Conservation (phyloP, 2,888 invertebrate genomes). For the Pachymerium ferrugineum region DNA sequence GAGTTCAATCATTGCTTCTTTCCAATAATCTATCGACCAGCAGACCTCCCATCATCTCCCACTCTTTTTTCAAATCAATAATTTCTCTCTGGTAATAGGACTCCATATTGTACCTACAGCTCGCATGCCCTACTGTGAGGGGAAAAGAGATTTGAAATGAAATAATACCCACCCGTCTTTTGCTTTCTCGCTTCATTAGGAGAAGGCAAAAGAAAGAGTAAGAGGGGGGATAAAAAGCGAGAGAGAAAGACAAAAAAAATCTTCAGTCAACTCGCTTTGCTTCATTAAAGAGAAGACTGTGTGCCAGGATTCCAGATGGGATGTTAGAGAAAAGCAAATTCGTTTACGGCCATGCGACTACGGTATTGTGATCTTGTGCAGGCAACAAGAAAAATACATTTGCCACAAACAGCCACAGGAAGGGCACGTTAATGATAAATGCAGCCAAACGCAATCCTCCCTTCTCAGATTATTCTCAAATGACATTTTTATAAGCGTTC, state of each 20-base stretch:
- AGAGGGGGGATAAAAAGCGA: not conserved
- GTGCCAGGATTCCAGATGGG: conserved; percentile 6
- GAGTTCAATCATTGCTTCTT: conserved; percentile 6
- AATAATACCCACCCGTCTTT: not conserved
- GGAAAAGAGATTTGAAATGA: conserved; percentile 2
- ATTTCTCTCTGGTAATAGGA: not conserved
- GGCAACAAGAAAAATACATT: conserved; percentile 7
- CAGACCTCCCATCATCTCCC: not conserved
- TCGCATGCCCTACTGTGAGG: not conserved
- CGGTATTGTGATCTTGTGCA: conserved; percentile 13
- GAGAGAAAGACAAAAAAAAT: not conserved
- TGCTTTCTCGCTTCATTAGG: conserved; percentile 8
- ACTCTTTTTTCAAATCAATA: not conserved
- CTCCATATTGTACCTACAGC: not conserved
- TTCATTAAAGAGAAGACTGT: conserved; percentile 1
- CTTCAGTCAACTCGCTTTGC: conserved; percentile 8
- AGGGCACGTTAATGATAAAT: not conserved
- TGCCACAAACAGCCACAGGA: conserved; percentile 12
- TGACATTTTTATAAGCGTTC: not conserved
- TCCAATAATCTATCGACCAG: not conserved
- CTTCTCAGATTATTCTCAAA: not conserved
- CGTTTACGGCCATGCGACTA: conserved; percentile 9
- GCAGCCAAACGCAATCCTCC: not conserved
- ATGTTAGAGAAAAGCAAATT: conserved; percentile 7
- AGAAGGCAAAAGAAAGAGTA: not conserved